Percentiles rank a stretch among this genome's conserved stretches.
Conservation (phyloP, 2,888 invertebrate species). For the Epicampocera succincta region DNA sequence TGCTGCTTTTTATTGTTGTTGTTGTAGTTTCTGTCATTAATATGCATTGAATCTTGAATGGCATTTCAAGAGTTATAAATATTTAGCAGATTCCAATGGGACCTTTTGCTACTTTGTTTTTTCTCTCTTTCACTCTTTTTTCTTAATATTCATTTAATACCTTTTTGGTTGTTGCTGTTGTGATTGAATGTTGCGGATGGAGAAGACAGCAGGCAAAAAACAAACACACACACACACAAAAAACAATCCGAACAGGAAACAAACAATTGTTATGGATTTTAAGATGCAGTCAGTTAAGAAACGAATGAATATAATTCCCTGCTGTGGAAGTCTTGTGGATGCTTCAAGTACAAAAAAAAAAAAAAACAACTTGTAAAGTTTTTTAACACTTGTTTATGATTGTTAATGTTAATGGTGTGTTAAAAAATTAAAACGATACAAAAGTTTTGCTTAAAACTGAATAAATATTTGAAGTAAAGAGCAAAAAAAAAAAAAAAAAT, state of each 20-base stretch:
- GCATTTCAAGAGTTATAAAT: slow-evolving; percentile 69
- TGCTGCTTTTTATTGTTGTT: slow-evolving; percentile 9
- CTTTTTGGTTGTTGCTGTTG: slow-evolving; percentile 5
- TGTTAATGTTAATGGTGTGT: slow-evolving; percentile 34
- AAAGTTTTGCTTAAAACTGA: slow-evolving; percentile 1
- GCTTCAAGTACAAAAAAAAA: too few relatives aligned
- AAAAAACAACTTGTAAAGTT: slow-evolving; percentile 39
- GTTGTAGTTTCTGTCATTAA: slow-evolving; percentile 49
- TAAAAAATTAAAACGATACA: slow-evolving; percentile 46
- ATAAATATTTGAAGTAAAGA: neutral
- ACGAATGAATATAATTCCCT: slow-evolving; percentile 13
- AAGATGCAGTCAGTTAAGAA: slow-evolving; percentile 15
- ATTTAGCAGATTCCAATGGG: slow-evolving; percentile 67
- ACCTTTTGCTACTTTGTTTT: slow-evolving; percentile 55
- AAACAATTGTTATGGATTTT: slow-evolving; percentile 46
- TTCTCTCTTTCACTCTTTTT: too few relatives aligned
- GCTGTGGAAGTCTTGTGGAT: slow-evolving; percentile 12
- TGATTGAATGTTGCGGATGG: slow-evolving; percentile 32
- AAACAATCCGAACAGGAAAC: slow-evolving; percentile 4
- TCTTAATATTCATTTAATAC: slow-evolving; percentile 16
- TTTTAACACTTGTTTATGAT: slow-evolving; percentile 42
- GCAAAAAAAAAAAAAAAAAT: neutral
- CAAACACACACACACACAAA: too few relatives aligned
- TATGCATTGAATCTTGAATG: slow-evolving; percentile 68
- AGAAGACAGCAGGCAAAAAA: neutral